phyloP scores from a whole-genome alignment of 2,888 invertebrate genomes.

The Lithodes maja region DNA sequence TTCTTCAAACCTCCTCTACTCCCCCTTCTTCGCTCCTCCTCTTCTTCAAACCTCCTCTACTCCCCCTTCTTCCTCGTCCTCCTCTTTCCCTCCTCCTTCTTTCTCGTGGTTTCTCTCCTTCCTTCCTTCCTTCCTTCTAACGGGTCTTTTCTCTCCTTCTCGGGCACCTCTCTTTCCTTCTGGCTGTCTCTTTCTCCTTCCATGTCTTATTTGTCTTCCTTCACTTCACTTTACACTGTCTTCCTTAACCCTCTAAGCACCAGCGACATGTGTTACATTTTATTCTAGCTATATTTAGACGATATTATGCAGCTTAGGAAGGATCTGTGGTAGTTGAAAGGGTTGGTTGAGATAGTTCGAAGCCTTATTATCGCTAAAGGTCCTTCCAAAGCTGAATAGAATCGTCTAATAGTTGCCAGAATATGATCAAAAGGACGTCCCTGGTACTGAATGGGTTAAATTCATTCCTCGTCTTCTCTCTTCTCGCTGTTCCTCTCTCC shows the following conservation, averaged over 20 bases:
- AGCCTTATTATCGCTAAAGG: too few species aligned
- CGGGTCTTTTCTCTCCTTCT: not conserved
- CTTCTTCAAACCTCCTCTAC: not conserved
- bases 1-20: slow-evolving; percentile 10
- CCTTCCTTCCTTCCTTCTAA: not conserved
- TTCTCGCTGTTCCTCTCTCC: not conserved
- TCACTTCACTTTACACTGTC: not conserved
- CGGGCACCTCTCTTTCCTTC: not conserved
- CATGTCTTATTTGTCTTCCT: not conserved
- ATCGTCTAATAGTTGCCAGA: too few species aligned
- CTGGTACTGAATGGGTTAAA: too few species aligned
- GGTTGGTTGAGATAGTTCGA: too few species aligned
- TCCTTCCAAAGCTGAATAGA: too few species aligned
- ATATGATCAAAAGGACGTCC: too few species aligned
- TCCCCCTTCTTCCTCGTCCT: not conserved
- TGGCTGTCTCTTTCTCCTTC: slow-evolving; percentile 4
- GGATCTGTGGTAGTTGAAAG: too few species aligned
- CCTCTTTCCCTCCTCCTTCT: not conserved
- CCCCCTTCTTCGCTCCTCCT: not conserved
- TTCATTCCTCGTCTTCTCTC: too few species aligned
- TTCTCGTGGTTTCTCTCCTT: not conserved
- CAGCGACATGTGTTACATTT: too few species aligned
- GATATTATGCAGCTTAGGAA: too few species aligned
- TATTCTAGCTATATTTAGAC: too few species aligned
- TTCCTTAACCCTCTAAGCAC: too few species aligned